A percentile compares a stretch with the other conserved stretches of the same genome.
These are phyloP conservation scores for Glossophaga mutica DNA, from an alignment of 2,797 vertebrate species.

Conservation along the genomic window DNA sequence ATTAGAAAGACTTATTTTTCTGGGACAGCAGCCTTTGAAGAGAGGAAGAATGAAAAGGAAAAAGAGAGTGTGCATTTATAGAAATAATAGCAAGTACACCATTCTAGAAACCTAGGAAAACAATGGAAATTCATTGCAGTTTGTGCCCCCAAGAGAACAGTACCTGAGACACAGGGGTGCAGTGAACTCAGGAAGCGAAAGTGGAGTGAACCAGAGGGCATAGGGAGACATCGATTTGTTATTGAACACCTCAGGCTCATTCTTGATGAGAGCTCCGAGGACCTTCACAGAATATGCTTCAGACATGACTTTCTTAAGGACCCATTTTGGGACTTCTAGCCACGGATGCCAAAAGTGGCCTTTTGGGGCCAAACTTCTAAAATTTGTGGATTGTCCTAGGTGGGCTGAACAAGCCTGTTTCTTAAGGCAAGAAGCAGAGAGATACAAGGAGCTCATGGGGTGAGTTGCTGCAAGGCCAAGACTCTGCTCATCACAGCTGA, in stretches of 20 bases:
- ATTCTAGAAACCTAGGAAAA: background rate
- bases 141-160: background rate
- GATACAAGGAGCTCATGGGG: accelerated
- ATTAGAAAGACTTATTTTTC: background rate
- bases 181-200: background rate
- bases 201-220: accelerated
- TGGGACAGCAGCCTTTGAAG: background rate
- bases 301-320: background rate
- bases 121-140: background rate
- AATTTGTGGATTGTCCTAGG: too few relatives aligned
- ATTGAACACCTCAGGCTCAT: background rate
- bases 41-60: background rate
- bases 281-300: background rate
- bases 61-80: background rate
- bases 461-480: background rate
- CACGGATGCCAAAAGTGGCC: background rate
- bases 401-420: background rate
- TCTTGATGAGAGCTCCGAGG: background rate
- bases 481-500: too few relatives aligned
- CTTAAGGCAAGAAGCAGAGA: background rate
- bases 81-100: background rate
- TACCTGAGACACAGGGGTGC: background rate
- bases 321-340: background rate
- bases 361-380: background rate
- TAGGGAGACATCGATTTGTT: background rate